These are phyloP conservation scores for Drosophila bipectinata DNA, from an alignment of 1,140 invertebrate species.

Conservation along the genomic window DNA sequence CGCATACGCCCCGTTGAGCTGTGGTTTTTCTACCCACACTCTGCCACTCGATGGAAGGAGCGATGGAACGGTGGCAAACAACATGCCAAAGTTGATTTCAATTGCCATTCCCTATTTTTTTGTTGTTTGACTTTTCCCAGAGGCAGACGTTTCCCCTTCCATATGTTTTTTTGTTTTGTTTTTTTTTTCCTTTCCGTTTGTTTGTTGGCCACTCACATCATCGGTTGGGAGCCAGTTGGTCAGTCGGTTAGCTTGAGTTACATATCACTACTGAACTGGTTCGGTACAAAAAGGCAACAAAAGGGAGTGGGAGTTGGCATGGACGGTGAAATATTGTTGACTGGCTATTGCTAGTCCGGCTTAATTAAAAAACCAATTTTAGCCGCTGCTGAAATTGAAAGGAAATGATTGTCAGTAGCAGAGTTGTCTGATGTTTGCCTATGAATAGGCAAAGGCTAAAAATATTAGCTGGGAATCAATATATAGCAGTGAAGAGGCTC, in stretches of 20 bases:
- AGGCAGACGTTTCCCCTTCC: constrained; percentile 9
- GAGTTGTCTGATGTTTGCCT: constrained; percentile 1
- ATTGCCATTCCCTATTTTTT: constrained; percentile 2
- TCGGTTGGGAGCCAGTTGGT: constrained; percentile 34
- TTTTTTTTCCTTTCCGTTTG: constrained; percentile 17
- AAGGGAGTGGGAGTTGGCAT: constrained; percentile 1
- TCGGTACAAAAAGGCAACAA: constrained; percentile 22
- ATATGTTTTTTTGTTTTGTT: constrained; percentile 17
- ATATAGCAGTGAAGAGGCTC: too few species aligned
- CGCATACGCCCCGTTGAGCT: constrained; percentile 37
- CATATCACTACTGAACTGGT: constrained; percentile 46
- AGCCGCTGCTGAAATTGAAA: constrained; percentile 55
- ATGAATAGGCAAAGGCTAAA: too few species aligned
- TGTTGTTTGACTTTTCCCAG: not conserved
- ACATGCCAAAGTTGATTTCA: constrained; percentile 38
- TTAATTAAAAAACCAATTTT: constrained; percentile 79
- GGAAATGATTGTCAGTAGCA: constrained; percentile 35
- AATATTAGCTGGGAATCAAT: too few species aligned
- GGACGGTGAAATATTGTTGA: constrained; percentile 33
- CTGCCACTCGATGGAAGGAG: not conserved
- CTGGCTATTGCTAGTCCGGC: constrained; percentile 29
- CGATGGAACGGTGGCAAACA: constrained; percentile 22
- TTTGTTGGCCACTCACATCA: constrained; percentile 50
- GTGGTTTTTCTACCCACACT: constrained; percentile 23
- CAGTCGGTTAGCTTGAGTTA: constrained; percentile 39